These are phyloP conservation scores for Urocitellus parryii DNA, from an alignment of 2,113 vertebrate genomes.

Conservation along the genomic window DNA sequence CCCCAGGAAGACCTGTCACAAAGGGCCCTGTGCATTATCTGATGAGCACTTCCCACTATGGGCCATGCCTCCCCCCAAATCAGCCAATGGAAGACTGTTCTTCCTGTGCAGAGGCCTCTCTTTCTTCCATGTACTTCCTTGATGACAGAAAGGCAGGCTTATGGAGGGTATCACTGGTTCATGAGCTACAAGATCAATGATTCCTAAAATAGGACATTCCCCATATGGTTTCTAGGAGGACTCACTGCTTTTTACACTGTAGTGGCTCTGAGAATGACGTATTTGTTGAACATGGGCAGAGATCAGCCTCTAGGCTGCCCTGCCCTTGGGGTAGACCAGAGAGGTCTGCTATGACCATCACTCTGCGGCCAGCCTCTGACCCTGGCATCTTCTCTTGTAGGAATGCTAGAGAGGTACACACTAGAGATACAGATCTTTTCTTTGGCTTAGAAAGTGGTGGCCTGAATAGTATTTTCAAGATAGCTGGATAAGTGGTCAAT, in stretches of 20 bases:
- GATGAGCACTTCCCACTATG: no score
- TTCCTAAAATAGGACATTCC: background rate
- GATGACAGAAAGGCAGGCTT: background rate
- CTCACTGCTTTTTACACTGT: background rate
- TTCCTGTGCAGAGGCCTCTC: background rate
- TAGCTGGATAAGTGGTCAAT: background rate
- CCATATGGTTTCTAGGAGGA: background rate
- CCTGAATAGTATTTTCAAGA: background rate
- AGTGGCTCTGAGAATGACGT: background rate
- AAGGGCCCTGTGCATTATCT: accelerated
- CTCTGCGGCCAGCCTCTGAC: no score
- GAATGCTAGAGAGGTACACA: background rate
- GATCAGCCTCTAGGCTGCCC: background rate
- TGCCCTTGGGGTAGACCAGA: background rate
- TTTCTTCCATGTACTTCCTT: background rate
- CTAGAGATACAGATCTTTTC: background rate
- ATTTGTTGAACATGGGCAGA: background rate
- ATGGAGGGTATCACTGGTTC: background rate
- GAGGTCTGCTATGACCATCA: background rate
- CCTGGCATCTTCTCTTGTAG: background rate
- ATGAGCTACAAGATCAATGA: background rate
- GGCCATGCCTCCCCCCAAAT: background rate
- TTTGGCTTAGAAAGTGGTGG: background rate
- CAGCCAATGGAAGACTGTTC: background rate
- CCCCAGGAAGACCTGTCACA: background rate